A percentile compares a stretch with the other conserved stretches of the same genome.
phyloP scores from a whole-genome alignment of 1,140 invertebrate species.

The Bombus pyrosoma region DNA sequence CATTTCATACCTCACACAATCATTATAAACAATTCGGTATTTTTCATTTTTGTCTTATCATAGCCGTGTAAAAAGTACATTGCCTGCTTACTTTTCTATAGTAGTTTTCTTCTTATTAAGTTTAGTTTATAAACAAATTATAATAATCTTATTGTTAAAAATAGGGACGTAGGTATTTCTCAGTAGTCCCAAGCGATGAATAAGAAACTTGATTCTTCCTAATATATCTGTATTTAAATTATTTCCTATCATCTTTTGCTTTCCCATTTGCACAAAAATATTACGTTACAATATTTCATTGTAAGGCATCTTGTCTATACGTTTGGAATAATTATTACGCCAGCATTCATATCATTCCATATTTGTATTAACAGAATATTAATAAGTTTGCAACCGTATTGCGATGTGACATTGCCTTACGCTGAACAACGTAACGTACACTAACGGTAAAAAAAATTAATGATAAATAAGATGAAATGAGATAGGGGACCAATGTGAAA shows the following conservation, averaged over 20 bases:
- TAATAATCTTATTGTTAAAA: conserved; percentile 76
- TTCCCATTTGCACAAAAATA: conserved; percentile 63
- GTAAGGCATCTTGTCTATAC: conserved; percentile 22
- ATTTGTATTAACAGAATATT: neutral
- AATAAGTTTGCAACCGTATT: conserved; percentile 28
- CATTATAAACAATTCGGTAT: conserved; percentile 67
- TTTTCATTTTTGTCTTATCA: conserved; percentile 56
- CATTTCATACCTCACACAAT: conserved; percentile 63
- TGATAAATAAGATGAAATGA: conserved; percentile 65
- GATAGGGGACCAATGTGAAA: conserved; percentile 56
- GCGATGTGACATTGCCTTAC: conserved; percentile 20
- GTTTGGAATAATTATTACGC: conserved; percentile 12
- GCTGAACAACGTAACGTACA: conserved; percentile 20
- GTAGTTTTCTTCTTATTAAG: conserved; percentile 62
- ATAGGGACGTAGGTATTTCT: conserved; percentile 52
- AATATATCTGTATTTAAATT: conserved; percentile 58
- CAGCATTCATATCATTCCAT: neutral
- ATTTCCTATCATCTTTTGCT: conserved; percentile 56
- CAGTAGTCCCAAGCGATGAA: conserved; percentile 46
- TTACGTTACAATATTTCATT: conserved; percentile 28
- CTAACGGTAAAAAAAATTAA: conserved; percentile 50
- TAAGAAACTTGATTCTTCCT: conserved; percentile 51
- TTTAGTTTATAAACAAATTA: conserved; percentile 76
- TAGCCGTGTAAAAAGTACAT: conserved; percentile 76
- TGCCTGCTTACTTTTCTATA: conserved; percentile 73